A percentile compares a stretch with the other conserved stretches of the same genome.
Evolutionary conservation across 2,113 vertebrate species (phyloP).

Genomic region (Rousettus leschenaultii): DNA sequence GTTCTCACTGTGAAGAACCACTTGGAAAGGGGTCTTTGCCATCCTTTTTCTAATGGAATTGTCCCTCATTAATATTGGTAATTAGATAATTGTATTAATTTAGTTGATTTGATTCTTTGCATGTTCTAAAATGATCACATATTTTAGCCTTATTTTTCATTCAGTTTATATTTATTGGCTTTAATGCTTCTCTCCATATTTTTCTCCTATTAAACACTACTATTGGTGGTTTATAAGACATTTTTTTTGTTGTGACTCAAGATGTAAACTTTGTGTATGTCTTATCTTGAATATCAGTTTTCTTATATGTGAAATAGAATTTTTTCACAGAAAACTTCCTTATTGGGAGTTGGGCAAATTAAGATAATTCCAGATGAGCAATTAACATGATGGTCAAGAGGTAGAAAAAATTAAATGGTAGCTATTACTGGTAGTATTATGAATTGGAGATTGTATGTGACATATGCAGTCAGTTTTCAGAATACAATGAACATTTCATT

Average conservation of each 20-base stretch:
- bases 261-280: neutral
- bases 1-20: neutral
- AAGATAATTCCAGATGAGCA: neutral
- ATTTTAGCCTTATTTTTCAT: neutral
- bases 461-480: neutral
- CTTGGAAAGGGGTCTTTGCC: fast-evolving
- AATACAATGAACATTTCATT: neutral
- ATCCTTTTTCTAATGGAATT: neutral
- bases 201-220: neutral
- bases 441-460: neutral
- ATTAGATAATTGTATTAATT: neutral
- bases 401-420: neutral
- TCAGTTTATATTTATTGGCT: neutral
- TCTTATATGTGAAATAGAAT: neutral
- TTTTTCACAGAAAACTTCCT: neutral
- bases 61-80: neutral
- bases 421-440: neutral
- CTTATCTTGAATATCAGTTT: neutral
- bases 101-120: neutral
- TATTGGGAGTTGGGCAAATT: neutral
- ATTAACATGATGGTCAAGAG: neutral
- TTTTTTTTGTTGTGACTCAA: neutral
- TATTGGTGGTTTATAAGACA: neutral
- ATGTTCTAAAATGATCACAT: neutral
- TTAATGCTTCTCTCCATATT: neutral